These are phyloP conservation scores for Caenorhabditis afra DNA, from an alignment of 2,888 invertebrate genomes.

Conservation along the genomic window DNA sequence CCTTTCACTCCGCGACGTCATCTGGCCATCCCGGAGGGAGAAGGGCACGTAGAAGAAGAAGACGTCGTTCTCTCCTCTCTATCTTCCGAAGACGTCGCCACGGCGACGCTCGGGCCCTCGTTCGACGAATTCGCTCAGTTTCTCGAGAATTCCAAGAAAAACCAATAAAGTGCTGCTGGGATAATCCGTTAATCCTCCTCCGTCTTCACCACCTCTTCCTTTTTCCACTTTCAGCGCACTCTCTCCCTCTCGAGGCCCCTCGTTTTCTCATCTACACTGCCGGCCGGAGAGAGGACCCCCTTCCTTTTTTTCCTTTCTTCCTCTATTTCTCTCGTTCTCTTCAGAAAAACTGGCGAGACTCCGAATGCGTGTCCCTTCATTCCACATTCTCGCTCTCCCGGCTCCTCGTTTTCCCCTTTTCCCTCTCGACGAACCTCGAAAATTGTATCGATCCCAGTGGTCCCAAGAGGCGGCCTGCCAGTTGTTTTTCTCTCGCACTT, in stretches of 20 bases:
- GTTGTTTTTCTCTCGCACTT: no score
- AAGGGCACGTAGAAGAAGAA: neutral
- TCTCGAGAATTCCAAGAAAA: neutral
- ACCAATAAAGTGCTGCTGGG: neutral
- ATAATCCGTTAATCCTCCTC: no score
- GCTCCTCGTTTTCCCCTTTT: slow-evolving; percentile 2
- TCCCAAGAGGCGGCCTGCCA: neutral
- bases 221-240: no score
- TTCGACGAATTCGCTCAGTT: slow-evolving; percentile 7
- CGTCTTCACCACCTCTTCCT: no score
- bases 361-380: slow-evolving; percentile 29
- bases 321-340: slow-evolving; percentile 8
- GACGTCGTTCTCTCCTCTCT: neutral
- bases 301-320: neutral
- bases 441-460: neutral
- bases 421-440: neutral
- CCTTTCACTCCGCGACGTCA: slow-evolving; percentile 20
- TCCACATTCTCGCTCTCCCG: neutral
- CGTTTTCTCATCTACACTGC: no score
- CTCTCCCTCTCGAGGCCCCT: no score
- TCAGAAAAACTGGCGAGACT: neutral
- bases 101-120: neutral
- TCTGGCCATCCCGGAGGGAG: neutral
- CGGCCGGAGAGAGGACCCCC: no score
- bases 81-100: slow-evolving; percentile 1